These are phyloP conservation scores for Hemicrepidius hirtus DNA, from an alignment of 2,888 invertebrate genomes.

Conservation along the genomic window DNA sequence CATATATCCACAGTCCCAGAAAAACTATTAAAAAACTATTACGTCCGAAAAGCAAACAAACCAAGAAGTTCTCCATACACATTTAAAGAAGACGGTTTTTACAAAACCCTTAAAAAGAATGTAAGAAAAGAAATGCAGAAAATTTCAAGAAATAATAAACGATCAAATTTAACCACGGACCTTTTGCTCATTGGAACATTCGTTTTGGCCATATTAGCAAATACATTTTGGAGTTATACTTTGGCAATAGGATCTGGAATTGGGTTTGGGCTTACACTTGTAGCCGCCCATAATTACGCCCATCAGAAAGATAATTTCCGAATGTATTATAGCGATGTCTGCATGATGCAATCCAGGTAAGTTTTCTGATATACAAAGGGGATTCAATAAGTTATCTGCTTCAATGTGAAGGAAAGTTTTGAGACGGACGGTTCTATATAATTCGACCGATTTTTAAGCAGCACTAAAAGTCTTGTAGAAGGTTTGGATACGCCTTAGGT, in stretches of 20 bases:
- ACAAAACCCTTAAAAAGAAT: constrained; percentile 79
- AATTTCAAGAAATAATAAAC: constrained; percentile 69
- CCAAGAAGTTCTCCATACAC: constrained; percentile 84
- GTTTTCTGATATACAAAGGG: constrained; percentile 45
- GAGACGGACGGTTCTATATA: too few relatives aligned
- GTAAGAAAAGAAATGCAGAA: constrained; percentile 74
- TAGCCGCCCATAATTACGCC: constrained; percentile 85
- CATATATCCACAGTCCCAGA: constrained; percentile 77
- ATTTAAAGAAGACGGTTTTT: constrained; percentile 84
- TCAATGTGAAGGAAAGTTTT: too few relatives aligned
- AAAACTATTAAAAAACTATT: constrained; percentile 79
- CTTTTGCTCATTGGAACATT: constrained; percentile 67
- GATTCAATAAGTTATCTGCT: too few relatives aligned
- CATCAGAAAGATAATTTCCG: constrained; percentile 85
- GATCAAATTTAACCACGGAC: constrained; percentile 70
- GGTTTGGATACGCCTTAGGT: too few relatives aligned
- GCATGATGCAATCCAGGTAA: constrained; percentile 79
- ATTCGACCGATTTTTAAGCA: too few relatives aligned
- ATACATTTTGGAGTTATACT: constrained; percentile 67
- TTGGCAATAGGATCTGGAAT: constrained; percentile 75
- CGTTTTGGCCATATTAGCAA: constrained; percentile 64
- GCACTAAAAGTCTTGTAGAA: too few relatives aligned
- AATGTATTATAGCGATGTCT: constrained; percentile 85
- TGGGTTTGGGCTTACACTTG: constrained; percentile 76
- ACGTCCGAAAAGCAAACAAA: constrained; percentile 77